Evolutionary conservation across 2,888 invertebrate species (phyloP).

Genomic region (Tipula confusa): DNA sequence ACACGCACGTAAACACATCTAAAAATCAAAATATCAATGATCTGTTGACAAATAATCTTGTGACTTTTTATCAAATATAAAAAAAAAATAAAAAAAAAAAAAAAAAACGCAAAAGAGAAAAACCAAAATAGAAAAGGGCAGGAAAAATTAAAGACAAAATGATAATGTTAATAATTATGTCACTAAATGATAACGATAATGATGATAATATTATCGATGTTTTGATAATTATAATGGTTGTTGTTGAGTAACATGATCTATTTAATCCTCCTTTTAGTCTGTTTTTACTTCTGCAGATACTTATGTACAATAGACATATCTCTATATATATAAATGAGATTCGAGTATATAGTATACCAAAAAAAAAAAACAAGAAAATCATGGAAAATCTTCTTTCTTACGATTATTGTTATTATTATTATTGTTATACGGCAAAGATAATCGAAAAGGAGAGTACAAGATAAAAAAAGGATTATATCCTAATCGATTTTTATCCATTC

Average conservation of each 20-base stretch:
- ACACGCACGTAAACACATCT: neutral
- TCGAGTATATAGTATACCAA: neutral
- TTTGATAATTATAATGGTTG: slow-evolving; percentile 25
- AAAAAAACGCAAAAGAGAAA: neutral
- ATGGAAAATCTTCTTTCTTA: neutral
- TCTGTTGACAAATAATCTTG: slow-evolving; percentile 12
- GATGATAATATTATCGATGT: slow-evolving; percentile 25
- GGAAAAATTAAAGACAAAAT: neutral
- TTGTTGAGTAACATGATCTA: slow-evolving; percentile 25
- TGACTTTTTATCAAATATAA: neutral
- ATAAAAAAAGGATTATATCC: slow-evolving; percentile 16
- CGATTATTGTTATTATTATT: slow-evolving; percentile 13
- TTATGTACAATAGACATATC: neutral
- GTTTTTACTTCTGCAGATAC: neutral
- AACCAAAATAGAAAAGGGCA: neutral
- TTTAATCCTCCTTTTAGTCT: slow-evolving; percentile 20
- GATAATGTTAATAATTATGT: slow-evolving; percentile 16
- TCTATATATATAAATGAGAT: neutral
- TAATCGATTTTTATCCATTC: slow-evolving; percentile 25
- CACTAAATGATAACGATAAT: slow-evolving; percentile 25
- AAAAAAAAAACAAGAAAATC: neutral
- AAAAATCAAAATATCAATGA: slow-evolving; percentile 25
- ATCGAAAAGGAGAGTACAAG: slow-evolving; percentile 25
- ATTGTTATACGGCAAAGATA: slow-evolving; percentile 12
- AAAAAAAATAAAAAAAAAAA: neutral